phyloP scores from a whole-genome alignment of 2,888 invertebrate species.

The Cryptus viduatorius region DNA sequence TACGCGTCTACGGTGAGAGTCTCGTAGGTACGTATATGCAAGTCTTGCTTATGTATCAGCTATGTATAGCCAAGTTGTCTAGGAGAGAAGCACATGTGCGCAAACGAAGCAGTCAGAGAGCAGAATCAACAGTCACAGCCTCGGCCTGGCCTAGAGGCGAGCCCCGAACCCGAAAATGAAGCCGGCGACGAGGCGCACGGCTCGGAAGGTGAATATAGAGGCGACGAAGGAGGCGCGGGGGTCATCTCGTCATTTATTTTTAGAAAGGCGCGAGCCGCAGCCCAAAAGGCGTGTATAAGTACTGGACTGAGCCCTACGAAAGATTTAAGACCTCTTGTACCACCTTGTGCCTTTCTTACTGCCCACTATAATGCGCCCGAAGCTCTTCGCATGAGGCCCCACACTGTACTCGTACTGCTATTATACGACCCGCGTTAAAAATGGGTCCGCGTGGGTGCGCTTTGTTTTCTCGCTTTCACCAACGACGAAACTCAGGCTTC shows the following conservation, averaged over 20 bases:
- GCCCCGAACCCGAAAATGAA: conserved; percentile 46
- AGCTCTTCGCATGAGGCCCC: neutral
- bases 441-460: conserved; percentile 43
- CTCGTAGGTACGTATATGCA: neutral
- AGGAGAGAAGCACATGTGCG: conserved; percentile 25
- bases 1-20: neutral
- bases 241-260: conserved; percentile 56
- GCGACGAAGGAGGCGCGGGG: conserved; percentile 7
- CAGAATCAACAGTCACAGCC: neutral
- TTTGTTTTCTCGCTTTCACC: conserved; percentile 66
- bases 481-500: conserved; percentile 46
- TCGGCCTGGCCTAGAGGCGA: conserved; percentile 48
- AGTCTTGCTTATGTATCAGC: neutral
- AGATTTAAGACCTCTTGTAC: conserved; percentile 41
- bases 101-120: conserved; percentile 6
- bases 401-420: neutral
- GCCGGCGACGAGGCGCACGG: conserved; percentile 20
- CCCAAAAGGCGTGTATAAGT: conserved; percentile 39
- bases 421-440: conserved; percentile 13
- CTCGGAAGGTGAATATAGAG: neutral
- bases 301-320: conserved; percentile 56
- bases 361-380: conserved; percentile 14
- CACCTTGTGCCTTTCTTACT: conserved; percentile 45
- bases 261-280: conserved; percentile 57
- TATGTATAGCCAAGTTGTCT: conserved; percentile 20